Evolutionary conservation across 2,113 vertebrate genomes (phyloP), one percentile per base, ranked within the genome.

Genomic region (Ariopsis seemanni): DNA sequence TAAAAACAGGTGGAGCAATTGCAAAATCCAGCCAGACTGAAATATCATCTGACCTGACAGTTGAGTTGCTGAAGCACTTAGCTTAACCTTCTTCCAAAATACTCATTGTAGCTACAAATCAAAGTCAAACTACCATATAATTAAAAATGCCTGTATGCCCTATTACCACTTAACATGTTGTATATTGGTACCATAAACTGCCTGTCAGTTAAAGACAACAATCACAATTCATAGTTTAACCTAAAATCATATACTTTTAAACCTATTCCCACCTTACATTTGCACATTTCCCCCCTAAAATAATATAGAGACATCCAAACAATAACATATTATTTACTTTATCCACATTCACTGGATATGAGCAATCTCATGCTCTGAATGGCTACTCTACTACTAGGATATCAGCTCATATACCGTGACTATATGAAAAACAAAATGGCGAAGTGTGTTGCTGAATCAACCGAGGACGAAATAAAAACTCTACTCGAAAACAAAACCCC

Each of bases 21-120:
- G 20, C 63, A 22, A 69, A 62, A 86, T 86, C 18, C 69, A 48
- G 62, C 10, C 25, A 34, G 27, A 53, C 27, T 71, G 27, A 69
- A 22, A 34, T 25, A 86, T 80, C 77, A 80, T 42, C 22, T 48
- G 62, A 58, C 71, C 55, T 75, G 84, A 85, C 53, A n/a, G 30
- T 27, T 65, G 25, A 55, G 62, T 50, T 67, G 34, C 17, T 58
- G 69, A 85, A 58, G 27, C 60, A 74, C 20, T 84, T 72, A 53
- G 20, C 18, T 74, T 85, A 22, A 15, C 14, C 20, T 2, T 67
- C 8, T 17, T 69, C 65, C 15, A 71, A 71, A 53, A 18, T 69
- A 22, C 14, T n/a, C 10, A 27, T 15, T 83, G 25, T 50, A 53
- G n/a, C 48, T 83, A 27, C 1, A 52, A 83, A 81, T 81, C 78